These are phyloP conservation scores for Otolemur crassicaudatus DNA, from an alignment of 2,797 vertebrate genomes.

Conservation along the genomic window DNA sequence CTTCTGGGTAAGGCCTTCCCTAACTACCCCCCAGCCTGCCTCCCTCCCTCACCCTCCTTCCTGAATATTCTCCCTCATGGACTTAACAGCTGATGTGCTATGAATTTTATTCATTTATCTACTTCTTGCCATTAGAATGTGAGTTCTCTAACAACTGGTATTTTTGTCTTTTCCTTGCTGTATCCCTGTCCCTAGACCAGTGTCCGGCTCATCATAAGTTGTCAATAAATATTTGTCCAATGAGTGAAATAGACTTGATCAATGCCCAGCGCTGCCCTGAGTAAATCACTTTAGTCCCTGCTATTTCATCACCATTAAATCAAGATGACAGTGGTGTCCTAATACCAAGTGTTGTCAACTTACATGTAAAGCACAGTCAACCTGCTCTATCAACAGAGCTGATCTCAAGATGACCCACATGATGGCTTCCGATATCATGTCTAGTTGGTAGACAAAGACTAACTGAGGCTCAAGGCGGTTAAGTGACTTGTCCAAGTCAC, in stretches of 20 bases:
- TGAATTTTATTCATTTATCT: neutral
- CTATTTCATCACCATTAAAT: neutral
- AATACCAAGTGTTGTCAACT: neutral
- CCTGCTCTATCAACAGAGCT: neutral
- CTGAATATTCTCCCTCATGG: neutral
- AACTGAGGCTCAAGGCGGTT: neutral
- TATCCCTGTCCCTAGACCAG: neutral
- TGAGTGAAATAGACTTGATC: neutral
- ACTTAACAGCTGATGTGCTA: neutral
- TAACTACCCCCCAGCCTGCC: neutral
- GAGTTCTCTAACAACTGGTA: neutral
- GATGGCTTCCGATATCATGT: neutral
- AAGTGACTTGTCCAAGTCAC: neutral
- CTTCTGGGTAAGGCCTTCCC: neutral
- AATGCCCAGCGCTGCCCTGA: too few species aligned
- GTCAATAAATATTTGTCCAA: neutral
- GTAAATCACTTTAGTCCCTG: neutral
- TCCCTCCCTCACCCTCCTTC: neutral
- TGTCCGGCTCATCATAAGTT: too few species aligned
- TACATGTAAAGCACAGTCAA: accelerated
- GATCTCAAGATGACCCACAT: neutral
- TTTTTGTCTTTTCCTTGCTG: neutral
- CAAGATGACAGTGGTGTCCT: accelerated
- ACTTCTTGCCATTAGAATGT: neutral
- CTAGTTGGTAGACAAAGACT: neutral